Evolutionary conservation across 2,888 invertebrate species (phyloP), one percentile per base, ranked within the genome.

Genomic region (Hirtodrosophila trivittata): DNA sequence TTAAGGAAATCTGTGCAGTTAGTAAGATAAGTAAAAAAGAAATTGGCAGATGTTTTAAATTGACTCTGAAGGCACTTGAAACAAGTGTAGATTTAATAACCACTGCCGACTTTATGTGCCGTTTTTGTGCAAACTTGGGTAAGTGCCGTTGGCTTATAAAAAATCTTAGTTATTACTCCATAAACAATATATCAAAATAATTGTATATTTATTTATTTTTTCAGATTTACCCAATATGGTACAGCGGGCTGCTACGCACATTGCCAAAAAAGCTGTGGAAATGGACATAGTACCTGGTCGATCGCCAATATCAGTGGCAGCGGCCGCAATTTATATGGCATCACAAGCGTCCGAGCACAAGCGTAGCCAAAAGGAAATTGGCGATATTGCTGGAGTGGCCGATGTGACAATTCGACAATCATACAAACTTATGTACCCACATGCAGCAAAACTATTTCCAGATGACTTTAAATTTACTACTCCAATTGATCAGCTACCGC

Each of bases 241-340:
- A 2, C 97, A 97, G 89, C 92, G 95, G 71, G 98, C 98, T 1
- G 99, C 99, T 0, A 98, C 98, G 0, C 95, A 97, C 87, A 99
- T 99, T 87, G 99, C 99, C 0, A 93, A 96, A 87, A 97, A 97
- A 89, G 99, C 99, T 1, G 98, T 98, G 0, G 98, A 99, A 88
- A 92, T 98, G 91, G 98, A 99, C 89, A 96, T 99, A 84, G 98
- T 99, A 6, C 97, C 99, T 33, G 99, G 99, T 4, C 94, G 99
- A 86, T 98, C 98, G 55, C 99, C 99, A 0, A 98, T 99, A 71
- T 99, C 99, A 0, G 98, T 99, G 0, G 98, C 99, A 0, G 99
- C 99, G 5, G 99, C 99, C 42, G 98, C 99, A 50, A 99, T 99
- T 87, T 99, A 99, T 88, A 99, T 99, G 99, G 99, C 99, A 1